A percentile compares a stretch with the other conserved stretches of the same genome.
Conservation (phyloP, 2,113 vertebrate species). For the Tenrec ecaudatus region DNA sequence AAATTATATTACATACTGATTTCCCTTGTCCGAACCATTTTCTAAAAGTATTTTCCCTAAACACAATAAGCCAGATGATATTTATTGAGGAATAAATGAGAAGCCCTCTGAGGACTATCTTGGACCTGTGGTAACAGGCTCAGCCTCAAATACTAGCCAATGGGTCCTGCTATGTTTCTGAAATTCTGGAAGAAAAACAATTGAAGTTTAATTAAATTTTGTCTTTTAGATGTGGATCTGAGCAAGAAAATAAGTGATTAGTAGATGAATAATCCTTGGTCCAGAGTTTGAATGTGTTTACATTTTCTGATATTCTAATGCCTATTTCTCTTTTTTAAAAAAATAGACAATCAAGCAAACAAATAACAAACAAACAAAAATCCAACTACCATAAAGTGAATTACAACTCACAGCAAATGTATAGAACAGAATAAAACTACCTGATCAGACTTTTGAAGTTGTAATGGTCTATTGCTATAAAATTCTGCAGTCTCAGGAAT, state of each 20-base stretch:
- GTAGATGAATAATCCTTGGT: neutral
- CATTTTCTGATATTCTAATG: neutral
- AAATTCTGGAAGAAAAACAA: conserved; percentile 41
- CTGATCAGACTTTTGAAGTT: too few relatives aligned
- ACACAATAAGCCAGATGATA: neutral
- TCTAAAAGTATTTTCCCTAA: neutral
- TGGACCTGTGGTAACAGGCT: neutral
- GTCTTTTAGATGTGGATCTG: conserved; percentile 38
- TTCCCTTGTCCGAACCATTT: neutral
- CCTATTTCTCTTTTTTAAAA: neutral
- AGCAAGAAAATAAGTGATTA: neutral
- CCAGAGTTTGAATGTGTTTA: neutral
- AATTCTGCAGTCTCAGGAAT: too few relatives aligned
- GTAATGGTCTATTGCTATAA: too few relatives aligned
- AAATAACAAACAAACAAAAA: too few relatives aligned
- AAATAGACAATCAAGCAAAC: neutral
- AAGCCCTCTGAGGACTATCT: neutral
- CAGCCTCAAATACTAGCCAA: neutral
- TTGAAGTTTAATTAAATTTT: neutral
- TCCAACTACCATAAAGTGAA: too few relatives aligned
- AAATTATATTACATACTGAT: neutral
- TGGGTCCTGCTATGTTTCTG: neutral
- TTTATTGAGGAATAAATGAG: neutral
- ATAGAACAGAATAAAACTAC: too few relatives aligned
- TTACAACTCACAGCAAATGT: too few relatives aligned